Base-by-base conservation (phyloP, 2,888 invertebrate species). In the Napeogenes inachia region DNA sequence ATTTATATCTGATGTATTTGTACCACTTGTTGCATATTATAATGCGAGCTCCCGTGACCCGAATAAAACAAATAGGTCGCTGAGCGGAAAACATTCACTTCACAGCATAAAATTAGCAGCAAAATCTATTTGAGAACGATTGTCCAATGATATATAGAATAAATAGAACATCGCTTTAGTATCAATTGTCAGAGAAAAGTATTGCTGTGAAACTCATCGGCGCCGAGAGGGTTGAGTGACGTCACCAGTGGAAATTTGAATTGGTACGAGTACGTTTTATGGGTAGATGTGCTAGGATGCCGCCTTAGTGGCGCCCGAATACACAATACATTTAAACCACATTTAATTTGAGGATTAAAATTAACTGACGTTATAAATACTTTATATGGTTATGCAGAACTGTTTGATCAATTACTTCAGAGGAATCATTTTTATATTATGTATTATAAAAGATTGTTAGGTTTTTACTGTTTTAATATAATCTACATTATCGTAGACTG, bases 201-300 rank as follows among this genome's bases (percentile, higher is more conserved):
- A 42, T 10, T 42, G 12, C 12, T 42, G 8, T 42, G 8, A 10
- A 42, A 42, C 68, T 69, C 68, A 69, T 60, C 63, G 66, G 67
- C 60, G 66, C 56, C 61, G 60, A 62, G 65, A 55, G 61, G 66
- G 59, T 64, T 35, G 59, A 54, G 61, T 73, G 73, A 73, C 73
- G 73, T 72, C 73, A 73, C 55, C 46, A 57, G 61, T 58, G 54
- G 60, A 61, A 67, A 68, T 70, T 69, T 67, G 70, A 71, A 73
- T 70, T 70, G 70, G 68, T 21, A 66, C 67, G 66, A 57, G 55
- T 60, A 69, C 62, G 59, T 67, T 67, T 65, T 68, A 69, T 66
- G 65, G 64, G 53, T 66, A 65, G 69, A 60, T 66, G 63, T 67
- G 69, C 67, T 65, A 65, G 60, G 64, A 63, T 65, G 68, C 57